Conservation (phyloP, 1,140 invertebrate species). For the Diprion similis region DNA sequence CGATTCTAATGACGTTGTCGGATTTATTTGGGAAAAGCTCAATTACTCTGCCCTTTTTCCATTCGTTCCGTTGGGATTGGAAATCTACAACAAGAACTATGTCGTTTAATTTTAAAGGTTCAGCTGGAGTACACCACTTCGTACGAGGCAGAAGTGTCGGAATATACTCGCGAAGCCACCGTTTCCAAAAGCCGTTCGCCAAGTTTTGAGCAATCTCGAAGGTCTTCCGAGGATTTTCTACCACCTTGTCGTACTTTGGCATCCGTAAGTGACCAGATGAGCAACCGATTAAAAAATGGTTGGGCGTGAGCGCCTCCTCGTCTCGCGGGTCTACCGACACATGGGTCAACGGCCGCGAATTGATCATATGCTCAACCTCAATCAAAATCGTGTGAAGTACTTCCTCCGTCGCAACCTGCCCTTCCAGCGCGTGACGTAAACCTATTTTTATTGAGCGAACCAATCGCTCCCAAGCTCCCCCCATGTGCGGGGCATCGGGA, state of each 20-base stretch:
- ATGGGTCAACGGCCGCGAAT: constrained; percentile 42
- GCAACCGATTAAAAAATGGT: constrained; percentile 35
- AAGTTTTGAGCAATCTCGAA: constrained; percentile 16
- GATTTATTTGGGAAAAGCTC: background rate
- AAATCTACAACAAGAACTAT: constrained; percentile 14
- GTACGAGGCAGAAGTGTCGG: constrained; percentile 11
- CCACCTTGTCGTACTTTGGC: background rate
- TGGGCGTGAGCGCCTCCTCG: constrained; percentile 40
- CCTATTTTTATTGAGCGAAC: constrained; percentile 35
- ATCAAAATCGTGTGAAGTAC: constrained; percentile 31
- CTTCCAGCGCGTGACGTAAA: background rate
- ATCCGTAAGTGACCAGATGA: background rate
- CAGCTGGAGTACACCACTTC: constrained; percentile 6
- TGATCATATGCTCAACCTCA: constrained; percentile 38
- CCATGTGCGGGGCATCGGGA: constrained; percentile 39
- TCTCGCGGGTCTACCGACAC: constrained; percentile 34
- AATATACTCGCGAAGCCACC: constrained; percentile 24
- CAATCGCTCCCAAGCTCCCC: constrained; percentile 41
- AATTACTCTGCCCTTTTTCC: constrained; percentile 18
- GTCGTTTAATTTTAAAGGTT: background rate
- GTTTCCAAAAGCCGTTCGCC: constrained; percentile 23
- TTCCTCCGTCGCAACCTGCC: constrained; percentile 23
- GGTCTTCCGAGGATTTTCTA: background rate
- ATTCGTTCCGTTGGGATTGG: constrained; percentile 6
- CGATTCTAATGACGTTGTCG: too few relatives aligned